Conservation (phyloP, 2,797 vertebrate genomes). For the Meda fulgida region DNA sequence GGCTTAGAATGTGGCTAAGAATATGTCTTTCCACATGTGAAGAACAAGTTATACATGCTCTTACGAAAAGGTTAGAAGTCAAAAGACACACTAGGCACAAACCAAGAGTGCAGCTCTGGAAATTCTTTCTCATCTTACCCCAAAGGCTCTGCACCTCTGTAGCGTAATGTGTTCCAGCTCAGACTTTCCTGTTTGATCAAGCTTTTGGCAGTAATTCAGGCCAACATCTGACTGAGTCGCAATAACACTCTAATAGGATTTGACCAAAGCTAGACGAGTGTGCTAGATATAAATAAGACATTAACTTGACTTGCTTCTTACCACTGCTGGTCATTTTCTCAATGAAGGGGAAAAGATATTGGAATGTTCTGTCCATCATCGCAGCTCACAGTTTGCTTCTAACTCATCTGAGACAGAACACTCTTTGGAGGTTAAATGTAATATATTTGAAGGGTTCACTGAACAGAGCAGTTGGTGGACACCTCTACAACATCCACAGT, state of each 20-base stretch:
- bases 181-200: conserved; percentile 23
- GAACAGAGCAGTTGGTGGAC: neutral
- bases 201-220: conserved; percentile 13
- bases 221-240: conserved; percentile 26
- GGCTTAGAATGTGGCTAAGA: neutral
- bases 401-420: conserved; percentile 18
- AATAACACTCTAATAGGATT: conserved; percentile 13
- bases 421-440: conserved; percentile 3
- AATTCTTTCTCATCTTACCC: neutral
- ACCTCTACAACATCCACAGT: conserved; percentile 9
- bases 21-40: conserved; percentile 6
- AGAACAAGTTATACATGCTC: conserved; percentile 1
- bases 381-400: neutral
- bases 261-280: conserved; percentile 8
- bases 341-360: conserved; percentile 8
- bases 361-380: conserved; percentile 12
- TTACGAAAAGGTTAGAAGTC: neutral
- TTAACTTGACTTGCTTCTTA: conserved; percentile 9
- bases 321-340: conserved; percentile 6
- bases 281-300: neutral
- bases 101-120: neutral
- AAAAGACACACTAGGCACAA: neutral
- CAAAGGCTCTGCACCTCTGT: neutral
- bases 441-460: neutral
- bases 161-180: conserved; percentile 6